Evolutionary conservation across 2,797 vertebrate genomes (phyloP), one percentile per base, ranked within the genome.

Genomic region (Sparus aurata): DNA sequence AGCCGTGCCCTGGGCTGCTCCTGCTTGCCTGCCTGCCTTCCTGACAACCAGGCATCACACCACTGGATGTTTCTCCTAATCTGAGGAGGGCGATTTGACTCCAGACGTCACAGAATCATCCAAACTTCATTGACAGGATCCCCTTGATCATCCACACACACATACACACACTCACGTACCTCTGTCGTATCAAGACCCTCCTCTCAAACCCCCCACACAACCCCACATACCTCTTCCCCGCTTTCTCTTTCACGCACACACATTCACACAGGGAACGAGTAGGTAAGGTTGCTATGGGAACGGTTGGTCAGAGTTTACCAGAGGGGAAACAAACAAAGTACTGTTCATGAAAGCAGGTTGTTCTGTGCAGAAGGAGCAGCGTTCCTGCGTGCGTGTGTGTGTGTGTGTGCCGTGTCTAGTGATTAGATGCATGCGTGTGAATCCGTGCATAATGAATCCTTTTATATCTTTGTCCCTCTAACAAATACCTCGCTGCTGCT

Each of bases 241-340:
- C 64, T 47, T 34, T 64, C 70, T 58, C 45, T 72, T 55, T 65
- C 38, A 18, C 79, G 67, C 76, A 52, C 79, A 85, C 82, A 81
- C 92, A 75, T 64, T 87, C 90, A 93, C 88, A 85, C 82, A 79
- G 71, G 75, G 87, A 90, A 90, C 23, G 80, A 90, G 86, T 87
- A 94, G 86, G 91, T 88, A 85, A 80, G 90, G 95, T 96, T 95
- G 94, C 94, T 89, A 96, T 96, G 94, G 95, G 88, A 96, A 96
- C 95, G 84, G 90, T 86, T 95, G 92, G 92, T 93, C 91, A 91
- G 93, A 92, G 92, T 95, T 95, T 94, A 95, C 93, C 93, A 94
- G 94, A 93, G 93, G 94, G 94, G 93, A 95, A 95, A 95, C 94
- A 95, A 95, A 95, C 94, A 94, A 95, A 95, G 93, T 95, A 92